Evolutionary conservation across 2,797 vertebrate genomes (phyloP).

Genomic region (Potorous gilbertii): DNA sequence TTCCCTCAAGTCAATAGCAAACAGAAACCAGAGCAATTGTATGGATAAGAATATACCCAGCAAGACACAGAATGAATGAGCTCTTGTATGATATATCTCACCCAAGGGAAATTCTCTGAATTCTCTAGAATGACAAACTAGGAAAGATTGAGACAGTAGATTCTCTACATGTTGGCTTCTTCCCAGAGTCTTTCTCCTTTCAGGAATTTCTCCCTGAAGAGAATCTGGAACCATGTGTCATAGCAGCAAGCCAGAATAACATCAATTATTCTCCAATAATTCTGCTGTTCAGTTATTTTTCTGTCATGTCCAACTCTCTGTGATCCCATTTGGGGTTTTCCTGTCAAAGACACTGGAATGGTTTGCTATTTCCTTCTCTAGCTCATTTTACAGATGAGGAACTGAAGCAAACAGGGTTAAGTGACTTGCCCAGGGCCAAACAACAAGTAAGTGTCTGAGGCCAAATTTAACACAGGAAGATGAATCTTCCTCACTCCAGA

Average conservation of each 20-base stretch:
- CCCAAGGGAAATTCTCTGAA: neutral
- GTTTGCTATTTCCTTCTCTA: too few species aligned
- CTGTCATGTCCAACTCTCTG: too few species aligned
- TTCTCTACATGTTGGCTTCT: neutral
- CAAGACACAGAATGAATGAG: neutral
- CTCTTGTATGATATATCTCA: neutral
- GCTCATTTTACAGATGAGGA: too few species aligned
- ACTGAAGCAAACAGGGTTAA: neutral
- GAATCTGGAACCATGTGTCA: neutral
- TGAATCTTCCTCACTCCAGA: too few species aligned
- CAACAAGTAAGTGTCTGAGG: neutral
- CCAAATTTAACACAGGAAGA: neutral
- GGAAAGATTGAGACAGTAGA: neutral
- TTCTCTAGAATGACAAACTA: neutral
- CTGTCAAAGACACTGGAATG: too few species aligned
- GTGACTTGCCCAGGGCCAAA: neutral
- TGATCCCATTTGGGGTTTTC: too few species aligned
- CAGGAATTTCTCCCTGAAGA: neutral
- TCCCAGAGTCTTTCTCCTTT: neutral
- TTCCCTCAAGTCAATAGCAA: neutral
- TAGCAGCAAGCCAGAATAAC: neutral
- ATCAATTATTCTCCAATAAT: neutral
- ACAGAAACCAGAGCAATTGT: neutral
- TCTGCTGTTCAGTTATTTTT: neutral
- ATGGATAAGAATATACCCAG: neutral